Evolutionary conservation across 2,888 invertebrate species (phyloP), one percentile per base, ranked within the genome.

Genomic region (Phyllotreta cruciferae): DNA sequence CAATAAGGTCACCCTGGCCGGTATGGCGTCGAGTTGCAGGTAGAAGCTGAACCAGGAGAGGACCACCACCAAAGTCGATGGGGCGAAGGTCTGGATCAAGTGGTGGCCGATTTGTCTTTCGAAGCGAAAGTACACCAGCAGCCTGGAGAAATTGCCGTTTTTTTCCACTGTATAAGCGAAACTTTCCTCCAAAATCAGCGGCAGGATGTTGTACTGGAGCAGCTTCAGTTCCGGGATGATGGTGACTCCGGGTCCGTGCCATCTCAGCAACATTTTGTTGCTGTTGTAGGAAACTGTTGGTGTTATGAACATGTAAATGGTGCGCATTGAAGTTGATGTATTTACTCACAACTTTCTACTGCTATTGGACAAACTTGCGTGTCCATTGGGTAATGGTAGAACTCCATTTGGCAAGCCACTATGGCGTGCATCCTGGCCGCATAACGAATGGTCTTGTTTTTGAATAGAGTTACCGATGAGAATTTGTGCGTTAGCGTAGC

Each of bases 11-110:
- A 93, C 91, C 49, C 93, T 83, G 0, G 92, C 93, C 1, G 93
- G 93, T 55, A 93, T 90, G 0, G 92, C 93, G 75, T 93, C 93
- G 71, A 93, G 80, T 52, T 92, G 92, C 35, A 93, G 79, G 92
- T 93, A 93, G 79, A 93, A 93, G 75, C 92, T 92, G 78, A 93
- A 92, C 93, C 93, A 93, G 2, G 92, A 92, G 6, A 93, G 78
- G 85, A 92, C 89, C 7, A 93, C 93, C 6, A 93, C 91, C 36
- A 93, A 80, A 0, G 90, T 89, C 1, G 93, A 93, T 0, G 93
- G 93, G 0, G 92, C 91, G 78, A 92, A 93, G 6, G 93, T 92
- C 79, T 93, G 93, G 68, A 93, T 92, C 55, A 93, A 81, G 75
- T 92, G 92, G 78, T 93, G 92, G 0, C 92, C 93, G 56, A 93